Evolutionary conservation across 1,140 invertebrate species (phyloP), one percentile per base, ranked within the genome.

Genomic region (Zaprionus tsacasi): DNA sequence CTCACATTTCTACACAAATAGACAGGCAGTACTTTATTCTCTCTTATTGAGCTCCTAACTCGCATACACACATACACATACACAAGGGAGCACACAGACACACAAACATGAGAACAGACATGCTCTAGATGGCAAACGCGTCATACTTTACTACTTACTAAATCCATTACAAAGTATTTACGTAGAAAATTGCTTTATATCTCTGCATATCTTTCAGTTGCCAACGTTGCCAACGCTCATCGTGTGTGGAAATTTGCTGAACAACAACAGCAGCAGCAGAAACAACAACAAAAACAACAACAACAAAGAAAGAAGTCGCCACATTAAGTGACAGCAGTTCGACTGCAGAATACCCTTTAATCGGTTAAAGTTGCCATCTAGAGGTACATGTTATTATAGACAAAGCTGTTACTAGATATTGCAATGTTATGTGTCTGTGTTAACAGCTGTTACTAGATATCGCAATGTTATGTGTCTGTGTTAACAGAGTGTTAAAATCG

Each of bases 161-260:
- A 89, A 89, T 89, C 85, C 85, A 89, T 89, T 89, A 89, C 85
- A 89, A 89, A 89, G 85, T 89, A 89, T 89, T 89, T 89, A 89
- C 85, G 85, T 89, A 89, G 85, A 89, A 89, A 89, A 89, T 89
- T 89, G 85, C 85, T 89, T 89, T 89, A 89, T 89, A 89, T 87
- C 83, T 88, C 80, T 88, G 83, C 83, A 87, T 87, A 87, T 88
- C 83, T 82, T 80, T 80, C 68, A 61, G 79, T 74, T 81, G 79
- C 79, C 82, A 75, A 68, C 81, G 67, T 79, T 70, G 67, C 81
- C 66, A 74, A 68, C 63, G 61, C 67, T 66, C 66, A 33, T 67
- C 61, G 56, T 71, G 69, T 78, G 76, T 71, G 75, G 48, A 63
- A 59, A 63, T 78, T 63, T 65, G 45, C 48, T 58, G 59, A 10